Evolutionary conservation across 2,888 invertebrate species (phyloP), one percentile per base, ranked within the genome.

Genomic region (Diaperis boleti): DNA sequence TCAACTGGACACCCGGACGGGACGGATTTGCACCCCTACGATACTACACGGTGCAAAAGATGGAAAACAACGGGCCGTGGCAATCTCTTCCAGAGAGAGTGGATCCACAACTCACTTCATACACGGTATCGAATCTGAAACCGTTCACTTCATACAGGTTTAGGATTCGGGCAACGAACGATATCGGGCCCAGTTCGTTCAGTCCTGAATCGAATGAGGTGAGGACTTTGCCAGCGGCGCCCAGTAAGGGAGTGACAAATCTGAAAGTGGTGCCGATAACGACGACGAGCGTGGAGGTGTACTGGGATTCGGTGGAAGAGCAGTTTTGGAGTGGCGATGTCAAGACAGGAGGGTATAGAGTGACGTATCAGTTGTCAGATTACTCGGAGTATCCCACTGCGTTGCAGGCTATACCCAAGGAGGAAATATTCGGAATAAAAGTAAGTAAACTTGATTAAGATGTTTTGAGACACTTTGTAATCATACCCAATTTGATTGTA

Each of bases 1-100:
- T 98, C 79, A 94, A 90, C 63, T 98, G 97, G 97, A 94, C 94
- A n/a, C 95, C 96, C 0, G 96, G 96, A 0, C 86, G 94, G 61
- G 96, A 97, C 82, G 96, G 97, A 11, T 97, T 94, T 78, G 95
- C 96, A 2, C 97, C 97, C 0, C 83, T 97, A 33, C 87, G 93
- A 71, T 96, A 96, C 80, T 97, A 96, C 78, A 95, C 94, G 0
- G 92, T 97, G 3, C 95, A 97, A 81, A 91, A 92, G 78, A 90
- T 92, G 64, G 95, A 95, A 80, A 92, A 91, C 62, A 89, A 89
- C 42, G 91, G 92, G 0, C 90, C 90, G 0, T 98, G 96, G 92
- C 90, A 90, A 74, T 88, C 90, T 0, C 86, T 96, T 29, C 89
- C 92, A 0, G 94, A 94, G 77, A 86, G 95, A 52, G 92, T 97